phyloP scores from a whole-genome alignment of 2,888 invertebrate genomes.

The Parasteatoda lunata region DNA sequence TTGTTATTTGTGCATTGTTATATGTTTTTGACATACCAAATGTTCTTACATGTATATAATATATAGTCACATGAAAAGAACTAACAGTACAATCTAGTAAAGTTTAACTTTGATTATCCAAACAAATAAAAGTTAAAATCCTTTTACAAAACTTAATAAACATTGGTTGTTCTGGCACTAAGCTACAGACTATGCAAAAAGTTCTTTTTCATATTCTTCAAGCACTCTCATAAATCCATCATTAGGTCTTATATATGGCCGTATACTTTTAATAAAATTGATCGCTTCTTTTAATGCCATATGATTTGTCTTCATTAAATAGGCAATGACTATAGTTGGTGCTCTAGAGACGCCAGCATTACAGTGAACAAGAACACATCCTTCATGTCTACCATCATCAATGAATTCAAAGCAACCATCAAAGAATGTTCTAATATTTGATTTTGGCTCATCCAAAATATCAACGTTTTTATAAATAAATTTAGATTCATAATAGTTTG shows the following conservation, averaged over 20 bases:
- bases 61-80: no score
- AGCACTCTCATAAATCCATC: conserved; percentile 74
- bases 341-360: conserved; percentile 75
- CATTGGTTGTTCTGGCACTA: neutral
- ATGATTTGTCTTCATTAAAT: conserved; percentile 73
- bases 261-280: conserved; percentile 72
- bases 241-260: conserved; percentile 74
- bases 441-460: conserved; percentile 72
- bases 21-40: no score
- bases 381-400: conserved; percentile 72
- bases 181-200: neutral
- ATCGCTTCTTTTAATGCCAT: conserved; percentile 73
- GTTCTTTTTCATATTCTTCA: conserved; percentile 71
- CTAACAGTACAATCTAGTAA: neutral
- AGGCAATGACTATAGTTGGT: conserved; percentile 74
- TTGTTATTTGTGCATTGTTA: no score
- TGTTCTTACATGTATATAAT: no score
- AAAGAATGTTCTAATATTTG: conserved; percentile 72
- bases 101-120: neutral
- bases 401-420: conserved; percentile 74
- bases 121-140: neutral
- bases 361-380: conserved; percentile 74
- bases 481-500: conserved; percentile 73
- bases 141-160: neutral
- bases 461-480: conserved; percentile 73